Percentiles rank a stretch among this genome's conserved stretches.
phyloP scores from a whole-genome alignment of 2,113 vertebrate species.

The Solenodon paradoxus region DNA sequence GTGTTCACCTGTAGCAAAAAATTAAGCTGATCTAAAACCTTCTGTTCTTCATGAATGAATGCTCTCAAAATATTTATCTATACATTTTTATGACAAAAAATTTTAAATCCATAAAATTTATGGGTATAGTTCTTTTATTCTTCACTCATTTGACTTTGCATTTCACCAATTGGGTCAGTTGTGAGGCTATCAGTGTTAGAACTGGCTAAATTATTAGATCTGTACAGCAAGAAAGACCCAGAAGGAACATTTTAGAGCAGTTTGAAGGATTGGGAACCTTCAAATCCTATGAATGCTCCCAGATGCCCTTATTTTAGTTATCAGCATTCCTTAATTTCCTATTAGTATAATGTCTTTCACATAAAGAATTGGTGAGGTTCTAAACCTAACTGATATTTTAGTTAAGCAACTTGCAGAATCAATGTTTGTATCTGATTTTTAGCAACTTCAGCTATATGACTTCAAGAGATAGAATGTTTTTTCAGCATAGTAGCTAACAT shows the following conservation, averaged over 20 bases:
- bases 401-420: not conserved
- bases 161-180: not conserved
- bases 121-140: not conserved
- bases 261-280: not conserved
- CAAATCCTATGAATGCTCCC: not conserved
- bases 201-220: not conserved
- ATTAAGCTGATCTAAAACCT: not conserved
- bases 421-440: not conserved
- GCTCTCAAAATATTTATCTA: not conserved
- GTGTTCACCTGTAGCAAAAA: not conserved
- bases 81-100: not conserved
- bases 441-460: not conserved
- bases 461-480: not conserved
- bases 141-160: not conserved
- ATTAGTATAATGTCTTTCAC: not conserved
- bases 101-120: not conserved
- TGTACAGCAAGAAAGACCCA: not conserved
- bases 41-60: not conserved
- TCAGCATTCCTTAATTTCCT: not conserved
- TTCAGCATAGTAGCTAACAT: not conserved
- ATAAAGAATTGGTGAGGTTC: not conserved
- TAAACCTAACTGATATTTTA: slow-evolving; percentile 1
- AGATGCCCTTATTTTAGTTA: not conserved
- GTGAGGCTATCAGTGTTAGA: not conserved
- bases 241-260: not conserved